A percentile compares a stretch with the other conserved stretches of the same genome.
These are phyloP conservation scores for Mylabris sibirica DNA, from an alignment of 2,888 invertebrate species.

Conservation along the genomic window DNA sequence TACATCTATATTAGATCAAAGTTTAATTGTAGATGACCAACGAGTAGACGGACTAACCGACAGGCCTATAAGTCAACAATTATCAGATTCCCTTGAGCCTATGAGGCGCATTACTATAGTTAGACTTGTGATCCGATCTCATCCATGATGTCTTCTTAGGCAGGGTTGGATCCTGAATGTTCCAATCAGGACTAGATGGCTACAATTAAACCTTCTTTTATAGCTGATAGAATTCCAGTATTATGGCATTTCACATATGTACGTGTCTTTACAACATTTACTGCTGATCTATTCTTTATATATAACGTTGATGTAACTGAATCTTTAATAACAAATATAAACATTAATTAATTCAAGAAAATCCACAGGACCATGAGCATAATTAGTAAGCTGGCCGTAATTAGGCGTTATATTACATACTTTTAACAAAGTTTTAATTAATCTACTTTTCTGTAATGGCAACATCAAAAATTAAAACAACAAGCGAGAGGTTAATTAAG, in stretches of 20 bases:
- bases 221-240: slow-evolving; percentile 57
- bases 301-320: neutral
- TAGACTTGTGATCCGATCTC: slow-evolving; percentile 36
- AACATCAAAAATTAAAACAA: slow-evolving; percentile 45
- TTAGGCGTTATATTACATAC: slow-evolving; percentile 30
- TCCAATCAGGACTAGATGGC: slow-evolving; percentile 57
- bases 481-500: slow-evolving; percentile 43
- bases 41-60: slow-evolving; percentile 54
- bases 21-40: slow-evolving; percentile 46
- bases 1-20: slow-evolving; percentile 50
- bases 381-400: slow-evolving; percentile 29
- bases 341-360: slow-evolving; percentile 26
- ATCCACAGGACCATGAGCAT: slow-evolving; percentile 22
- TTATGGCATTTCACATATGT: slow-evolving; percentile 46
- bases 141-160: slow-evolving; percentile 56
- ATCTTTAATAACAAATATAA: slow-evolving; percentile 3
- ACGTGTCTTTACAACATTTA: slow-evolving; percentile 29
- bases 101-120: slow-evolving; percentile 44
- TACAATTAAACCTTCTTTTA: slow-evolving; percentile 60
- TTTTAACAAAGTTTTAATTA: slow-evolving; percentile 32
- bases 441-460: slow-evolving; percentile 42
- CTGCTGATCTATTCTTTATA: slow-evolving; percentile 11
- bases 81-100: slow-evolving; percentile 55
- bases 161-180: slow-evolving; percentile 46
- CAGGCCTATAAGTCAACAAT: slow-evolving; percentile 59